Conservation (phyloP, 2,113 vertebrate species). For the Oreochromis spilurus region DNA sequence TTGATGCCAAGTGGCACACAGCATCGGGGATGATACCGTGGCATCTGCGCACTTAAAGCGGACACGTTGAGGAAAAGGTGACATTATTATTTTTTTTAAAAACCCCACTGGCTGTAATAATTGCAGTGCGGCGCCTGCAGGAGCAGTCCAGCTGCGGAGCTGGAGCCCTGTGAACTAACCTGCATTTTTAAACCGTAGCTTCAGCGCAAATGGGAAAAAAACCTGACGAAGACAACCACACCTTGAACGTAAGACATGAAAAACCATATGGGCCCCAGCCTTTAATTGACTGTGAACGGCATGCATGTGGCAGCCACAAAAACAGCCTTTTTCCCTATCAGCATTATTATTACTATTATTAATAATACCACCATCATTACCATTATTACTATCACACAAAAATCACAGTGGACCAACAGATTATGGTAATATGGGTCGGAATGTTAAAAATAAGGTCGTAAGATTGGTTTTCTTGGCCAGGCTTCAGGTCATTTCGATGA, state of each 20-base stretch:
- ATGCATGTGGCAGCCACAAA: background rate
- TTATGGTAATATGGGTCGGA: background rate
- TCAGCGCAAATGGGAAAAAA: background rate
- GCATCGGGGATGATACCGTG: slow-evolving; percentile 23
- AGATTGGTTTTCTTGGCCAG: background rate
- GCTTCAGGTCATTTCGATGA: slow-evolving; percentile 14
- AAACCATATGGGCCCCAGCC: slow-evolving; percentile 33
- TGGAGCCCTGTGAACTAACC: slow-evolving; percentile 35
- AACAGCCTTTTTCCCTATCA: background rate
- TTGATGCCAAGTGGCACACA: slow-evolving; percentile 21
- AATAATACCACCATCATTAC: background rate
- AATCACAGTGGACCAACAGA: background rate
- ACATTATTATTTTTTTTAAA: background rate
- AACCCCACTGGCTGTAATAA: background rate
- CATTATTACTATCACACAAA: background rate
- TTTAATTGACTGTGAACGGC: slow-evolving; percentile 27
- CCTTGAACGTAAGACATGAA: slow-evolving; percentile 47
- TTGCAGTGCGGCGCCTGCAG: slow-evolving; percentile 7
- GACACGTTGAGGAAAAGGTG: slow-evolving; percentile 25
- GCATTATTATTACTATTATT: background rate
- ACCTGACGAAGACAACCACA: slow-evolving; percentile 61
- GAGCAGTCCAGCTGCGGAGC: slow-evolving; percentile 4
- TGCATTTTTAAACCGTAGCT: slow-evolving; percentile 5
- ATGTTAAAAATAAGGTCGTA: background rate
- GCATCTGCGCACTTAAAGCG: background rate